Conservation (phyloP, 2,113 vertebrate genomes). For the Pedionomus torquatus region DNA sequence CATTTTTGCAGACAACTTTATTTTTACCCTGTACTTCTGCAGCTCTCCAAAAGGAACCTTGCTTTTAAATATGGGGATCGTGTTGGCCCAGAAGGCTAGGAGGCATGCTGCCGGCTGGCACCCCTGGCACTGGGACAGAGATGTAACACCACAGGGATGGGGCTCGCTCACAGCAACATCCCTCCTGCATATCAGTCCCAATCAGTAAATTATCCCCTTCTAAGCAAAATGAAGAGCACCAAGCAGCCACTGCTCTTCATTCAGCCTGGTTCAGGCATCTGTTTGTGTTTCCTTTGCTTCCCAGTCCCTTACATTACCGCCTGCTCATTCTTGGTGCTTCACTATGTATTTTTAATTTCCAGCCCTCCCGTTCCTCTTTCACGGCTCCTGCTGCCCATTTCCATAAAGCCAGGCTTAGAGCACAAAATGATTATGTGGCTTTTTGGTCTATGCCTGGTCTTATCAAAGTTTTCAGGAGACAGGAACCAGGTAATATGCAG, state of each 20-base stretch:
- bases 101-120: neutral
- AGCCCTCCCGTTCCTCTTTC: neutral
- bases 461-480: slow-evolving; percentile 30
- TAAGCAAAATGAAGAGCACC: neutral
- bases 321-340: neutral
- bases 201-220: neutral
- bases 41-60: neutral
- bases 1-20: neutral
- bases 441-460: neutral
- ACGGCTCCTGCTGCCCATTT: neutral
- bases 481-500: slow-evolving; percentile 8
- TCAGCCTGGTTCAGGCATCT: neutral
- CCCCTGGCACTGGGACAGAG: neutral
- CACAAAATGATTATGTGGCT: neutral
- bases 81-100: neutral
- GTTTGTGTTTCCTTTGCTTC: neutral
- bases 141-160: neutral
- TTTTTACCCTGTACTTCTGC: neutral
- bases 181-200: neutral
- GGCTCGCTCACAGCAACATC: neutral
- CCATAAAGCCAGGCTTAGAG: neutral
- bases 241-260: neutral
- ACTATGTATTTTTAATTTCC: neutral
- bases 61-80: fast-evolving
- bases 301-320: neutral